These are phyloP conservation scores for Mylabris phalerata DNA, from an alignment of 1,140 invertebrate species.

Conservation along the genomic window DNA sequence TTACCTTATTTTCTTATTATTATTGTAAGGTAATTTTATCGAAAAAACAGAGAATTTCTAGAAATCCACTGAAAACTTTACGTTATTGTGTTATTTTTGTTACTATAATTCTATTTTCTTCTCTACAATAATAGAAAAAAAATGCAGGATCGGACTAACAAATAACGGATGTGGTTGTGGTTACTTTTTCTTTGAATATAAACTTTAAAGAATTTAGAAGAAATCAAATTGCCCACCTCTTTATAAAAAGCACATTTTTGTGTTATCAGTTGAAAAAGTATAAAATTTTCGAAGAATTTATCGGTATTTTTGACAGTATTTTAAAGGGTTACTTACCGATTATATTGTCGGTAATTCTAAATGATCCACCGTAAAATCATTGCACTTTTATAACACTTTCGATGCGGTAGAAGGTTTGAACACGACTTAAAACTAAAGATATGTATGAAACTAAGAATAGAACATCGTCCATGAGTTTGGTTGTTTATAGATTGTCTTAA, in stretches of 20 bases:
- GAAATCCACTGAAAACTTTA: neutral
- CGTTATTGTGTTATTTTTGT: neutral
- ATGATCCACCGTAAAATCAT: constrained; percentile 30
- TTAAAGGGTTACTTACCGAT: too few relatives aligned
- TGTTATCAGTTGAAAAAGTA: too few relatives aligned
- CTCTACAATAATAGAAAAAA: too few relatives aligned
- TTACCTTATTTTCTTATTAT: constrained; percentile 1
- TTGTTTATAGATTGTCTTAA: constrained; percentile 37
- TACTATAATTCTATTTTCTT: too few relatives aligned
- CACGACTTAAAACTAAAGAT: constrained; percentile 30
- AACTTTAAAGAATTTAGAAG: neutral
- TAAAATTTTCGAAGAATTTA: too few relatives aligned
- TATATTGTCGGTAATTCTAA: constrained; percentile 6
- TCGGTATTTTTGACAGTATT: too few relatives aligned
- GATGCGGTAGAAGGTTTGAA: constrained; percentile 20
- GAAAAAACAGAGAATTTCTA: too few relatives aligned
- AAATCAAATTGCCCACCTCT: too few relatives aligned
- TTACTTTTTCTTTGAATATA: neutral
- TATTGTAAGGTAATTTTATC: neutral
- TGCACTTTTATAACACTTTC: constrained; percentile 34
- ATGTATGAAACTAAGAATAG: constrained; percentile 38
- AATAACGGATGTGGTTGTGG: constrained; percentile 6
- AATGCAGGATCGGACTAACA: too few relatives aligned
- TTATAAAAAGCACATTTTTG: too few relatives aligned
- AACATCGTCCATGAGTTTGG: constrained; percentile 37